Evolutionary conservation across 2,888 invertebrate species (phyloP), one percentile per base, ranked within the genome.

Genomic region (Apodemia mormo): DNA sequence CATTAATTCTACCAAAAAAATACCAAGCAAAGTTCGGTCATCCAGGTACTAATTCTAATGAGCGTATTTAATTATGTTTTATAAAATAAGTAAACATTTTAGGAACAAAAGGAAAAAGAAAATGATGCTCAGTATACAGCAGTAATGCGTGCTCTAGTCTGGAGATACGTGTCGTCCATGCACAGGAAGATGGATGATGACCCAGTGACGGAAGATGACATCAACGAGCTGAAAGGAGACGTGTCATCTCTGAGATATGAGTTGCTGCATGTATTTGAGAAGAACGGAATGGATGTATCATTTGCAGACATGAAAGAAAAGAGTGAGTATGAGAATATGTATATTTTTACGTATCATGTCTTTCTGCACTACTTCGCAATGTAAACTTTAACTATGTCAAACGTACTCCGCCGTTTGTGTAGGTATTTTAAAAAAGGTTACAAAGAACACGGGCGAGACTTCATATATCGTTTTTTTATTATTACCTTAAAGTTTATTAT

Each of bases 201-300:
- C 68, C 95, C 96, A 0, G 98, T 99, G 0, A 98, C 98, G 0
- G 99, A 99, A 85, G 99, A 99, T 78, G 89, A 97, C 79, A 95
- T 99, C 73, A 98, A 98, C 80, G 99, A 99, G 89, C 95, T 99
- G 45, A 99, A 99, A 86, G 97, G 97, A 79, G 99, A 99, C 80
- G 96, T 99, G 61, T 98, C 98, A 0, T 95, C 98, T 0, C 96
- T 99, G 94, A 95, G 98, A 76, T 99, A 97, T 82, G 98, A 99
- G 84, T 94, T 99, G 76, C 92, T 99, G 1, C 98, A 98, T 78
- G 97, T 99, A 49, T 95, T 99, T 66, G 95, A 96, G 75, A 96
- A 95, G 83, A 98, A 98, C 81, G 98, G 98, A 61, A 96, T 97
- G 96, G 96, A 97, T 83, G 95, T 96, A 0, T 96, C 96, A 0